Evolutionary conservation across 92 coral and sea anemone species (phyloP), one percentile per base, ranked within the genome.

Genomic region (Nematostella vectensis): DNA sequence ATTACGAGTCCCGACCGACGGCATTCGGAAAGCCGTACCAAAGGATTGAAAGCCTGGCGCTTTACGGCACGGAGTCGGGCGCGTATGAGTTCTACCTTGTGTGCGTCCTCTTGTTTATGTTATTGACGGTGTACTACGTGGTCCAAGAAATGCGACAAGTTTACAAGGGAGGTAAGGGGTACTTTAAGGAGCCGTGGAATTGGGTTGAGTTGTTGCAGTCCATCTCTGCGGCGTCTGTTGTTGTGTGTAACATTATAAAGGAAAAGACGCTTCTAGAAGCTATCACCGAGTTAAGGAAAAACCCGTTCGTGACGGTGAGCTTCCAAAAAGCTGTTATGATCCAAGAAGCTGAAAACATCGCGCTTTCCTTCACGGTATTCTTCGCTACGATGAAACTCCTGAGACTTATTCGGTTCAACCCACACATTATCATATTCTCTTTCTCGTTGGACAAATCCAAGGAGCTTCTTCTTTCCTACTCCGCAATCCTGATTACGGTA

Each of bases 401-500:
- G 6, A 72, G 81, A 11, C 60, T 85, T 59, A 47, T 85, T 28
- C 95, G 95, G 22, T 85, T 85, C 27, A 80, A 85, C 51, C 76
- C 64, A 11, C 88, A 85, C 42, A 30, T 85, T 20, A 63, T 67
- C 61, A 62, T 80, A 0, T 54, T 85, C 27, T 37, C 76, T 6
- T 51, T 75, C 20, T 85, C 95, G 11, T 31, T 85, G 18, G 68
- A 76, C n/a, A 28, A 37, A 8, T 63, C 81, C 25, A 67, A 47
- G 43, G 49, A 47, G 17, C 55, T 77, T 11, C 70, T 85, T 12
- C 19, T 85, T 3, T 70, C 76, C 21, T 85, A 75, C 26, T 73
- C 70, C 1, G 48, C 71, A 1, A 63, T 85, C 36, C 43, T 85
- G 17, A 25, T 58, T 20, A 61, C 73, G 13, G 50, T 85, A 33